These are phyloP conservation scores for Umimayanthus kanabou DNA, from an alignment of 92 coral and sea anemone species.

Conservation along the genomic window DNA sequence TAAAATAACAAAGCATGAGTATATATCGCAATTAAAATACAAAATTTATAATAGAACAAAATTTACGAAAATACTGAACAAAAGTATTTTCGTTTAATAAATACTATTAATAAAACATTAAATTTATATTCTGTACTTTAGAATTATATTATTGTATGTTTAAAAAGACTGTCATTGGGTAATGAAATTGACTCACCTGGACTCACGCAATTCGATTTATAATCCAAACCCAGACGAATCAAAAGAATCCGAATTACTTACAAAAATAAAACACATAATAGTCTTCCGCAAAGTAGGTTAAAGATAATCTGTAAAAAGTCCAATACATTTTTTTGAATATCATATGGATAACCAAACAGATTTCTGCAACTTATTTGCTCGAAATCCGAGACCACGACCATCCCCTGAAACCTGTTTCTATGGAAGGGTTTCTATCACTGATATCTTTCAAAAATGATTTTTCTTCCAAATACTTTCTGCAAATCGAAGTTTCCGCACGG, in stretches of 20 bases:
- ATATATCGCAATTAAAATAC: neutral
- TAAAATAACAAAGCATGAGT: neutral
- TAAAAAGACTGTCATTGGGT: neutral
- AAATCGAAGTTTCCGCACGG: neutral
- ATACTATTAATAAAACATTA: conserved; percentile 52
- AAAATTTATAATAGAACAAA: neutral
- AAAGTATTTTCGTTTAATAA: neutral
- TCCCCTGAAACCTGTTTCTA: neutral
- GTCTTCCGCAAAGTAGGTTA: neutral
- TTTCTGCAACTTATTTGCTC: neutral
- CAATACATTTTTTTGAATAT: neutral
- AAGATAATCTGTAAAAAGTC: neutral
- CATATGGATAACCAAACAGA: neutral
- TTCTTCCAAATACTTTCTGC: neutral
- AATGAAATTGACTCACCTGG: neutral
- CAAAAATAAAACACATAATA: neutral
- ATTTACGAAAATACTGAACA: neutral
- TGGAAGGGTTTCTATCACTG: conserved; percentile 8
- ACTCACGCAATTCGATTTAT: neutral
- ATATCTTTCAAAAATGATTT: neutral
- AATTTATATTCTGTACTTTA: neutral
- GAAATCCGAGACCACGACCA: neutral
- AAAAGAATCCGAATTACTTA: neutral
- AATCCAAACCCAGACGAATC: neutral
- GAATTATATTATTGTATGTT: neutral